Evolutionary conservation across 2,888 invertebrate species (phyloP).

Genomic region (Thera britannica): DNA sequence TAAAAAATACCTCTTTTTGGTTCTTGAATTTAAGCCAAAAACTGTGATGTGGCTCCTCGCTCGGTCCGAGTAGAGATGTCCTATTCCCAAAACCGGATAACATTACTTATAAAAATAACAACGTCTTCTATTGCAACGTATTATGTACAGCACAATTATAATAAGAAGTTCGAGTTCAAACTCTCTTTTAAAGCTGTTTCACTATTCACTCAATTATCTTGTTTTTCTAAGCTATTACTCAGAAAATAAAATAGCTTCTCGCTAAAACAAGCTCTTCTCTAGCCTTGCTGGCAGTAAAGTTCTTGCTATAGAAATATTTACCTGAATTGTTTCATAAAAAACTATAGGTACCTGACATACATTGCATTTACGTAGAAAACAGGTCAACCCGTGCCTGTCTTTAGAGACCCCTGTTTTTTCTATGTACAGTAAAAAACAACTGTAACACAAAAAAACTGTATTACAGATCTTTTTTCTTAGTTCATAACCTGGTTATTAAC

Average conservation of each 20-base stretch:
- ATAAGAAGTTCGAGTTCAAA: no score
- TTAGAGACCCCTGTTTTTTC: neutral
- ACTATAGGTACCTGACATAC: constrained; percentile 4
- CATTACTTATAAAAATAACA: no score
- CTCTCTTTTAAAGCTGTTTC: neutral
- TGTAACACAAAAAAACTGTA: no score
- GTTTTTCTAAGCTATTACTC: neutral
- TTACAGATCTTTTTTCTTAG: no score
- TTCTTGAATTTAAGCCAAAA: neutral
- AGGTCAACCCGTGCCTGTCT: neutral
- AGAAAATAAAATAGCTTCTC: neutral
- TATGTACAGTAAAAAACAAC: no score
- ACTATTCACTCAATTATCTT: neutral
- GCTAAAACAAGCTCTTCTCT: neutral
- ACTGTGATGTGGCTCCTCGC: neutral
- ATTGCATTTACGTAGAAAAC: constrained; percentile 4
- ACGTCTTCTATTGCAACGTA: no score
- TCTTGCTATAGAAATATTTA: constrained; percentile 6
- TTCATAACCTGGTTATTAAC: no score
- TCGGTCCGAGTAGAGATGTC: neutral
- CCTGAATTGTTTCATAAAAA: constrained; percentile 7
- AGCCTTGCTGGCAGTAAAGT: neutral
- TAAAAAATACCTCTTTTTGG: constrained; percentile 10
- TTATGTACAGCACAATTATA: no score
- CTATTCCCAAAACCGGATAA: no score